These are phyloP conservation scores for Agelastica alni DNA, from an alignment of 2,888 invertebrate genomes.

Conservation along the genomic window DNA sequence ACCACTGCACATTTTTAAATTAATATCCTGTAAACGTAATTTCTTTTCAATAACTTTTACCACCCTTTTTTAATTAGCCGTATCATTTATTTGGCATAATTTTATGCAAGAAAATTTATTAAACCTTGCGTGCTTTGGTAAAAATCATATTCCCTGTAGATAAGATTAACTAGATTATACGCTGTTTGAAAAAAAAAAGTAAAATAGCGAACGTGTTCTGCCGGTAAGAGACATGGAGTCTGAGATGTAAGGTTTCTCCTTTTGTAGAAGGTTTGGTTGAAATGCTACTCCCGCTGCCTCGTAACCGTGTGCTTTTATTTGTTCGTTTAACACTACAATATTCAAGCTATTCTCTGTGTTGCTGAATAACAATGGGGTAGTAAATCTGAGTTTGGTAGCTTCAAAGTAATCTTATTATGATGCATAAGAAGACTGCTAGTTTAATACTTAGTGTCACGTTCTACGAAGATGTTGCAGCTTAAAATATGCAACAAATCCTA, in stretches of 20 bases:
- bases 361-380: not conserved
- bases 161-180: too few species aligned
- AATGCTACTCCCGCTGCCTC: not conserved
- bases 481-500: too few species aligned
- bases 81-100: too few species aligned
- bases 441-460: not conserved
- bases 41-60: too few species aligned
- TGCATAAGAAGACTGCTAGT: not conserved
- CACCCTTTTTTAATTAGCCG: too few species aligned
- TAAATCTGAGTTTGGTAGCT: not conserved
- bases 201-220: not conserved
- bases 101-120: too few species aligned
- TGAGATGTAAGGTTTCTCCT: not conserved
- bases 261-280: constrained; percentile 1
- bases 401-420: not conserved
- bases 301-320: constrained; percentile 1
- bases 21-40: too few species aligned
- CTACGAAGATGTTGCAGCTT: too few species aligned
- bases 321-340: not conserved
- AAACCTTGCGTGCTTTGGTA: too few species aligned
- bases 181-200: not conserved
- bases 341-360: not conserved
- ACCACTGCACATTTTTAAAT: too few species aligned
- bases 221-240: not conserved
- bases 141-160: too few species aligned